Evolutionary conservation across 2,888 invertebrate genomes (phyloP).

Genomic region (Scrobipalpa atriplicella): DNA sequence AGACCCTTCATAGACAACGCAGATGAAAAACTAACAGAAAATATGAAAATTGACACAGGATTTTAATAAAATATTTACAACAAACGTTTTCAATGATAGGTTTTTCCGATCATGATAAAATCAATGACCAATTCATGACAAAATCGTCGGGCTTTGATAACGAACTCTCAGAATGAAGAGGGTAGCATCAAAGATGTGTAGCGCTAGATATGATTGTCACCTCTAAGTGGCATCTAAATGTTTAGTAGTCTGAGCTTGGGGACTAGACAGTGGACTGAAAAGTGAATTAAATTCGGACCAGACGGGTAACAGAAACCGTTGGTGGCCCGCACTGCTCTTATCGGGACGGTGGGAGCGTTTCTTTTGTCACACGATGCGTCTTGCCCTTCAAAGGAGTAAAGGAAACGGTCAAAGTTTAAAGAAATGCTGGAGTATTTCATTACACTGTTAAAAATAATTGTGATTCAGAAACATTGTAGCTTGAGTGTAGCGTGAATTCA

Average conservation of each 20-base stretch:
- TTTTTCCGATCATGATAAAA: no score
- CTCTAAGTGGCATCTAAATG: not conserved
- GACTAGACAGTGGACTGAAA: constrained; percentile 11
- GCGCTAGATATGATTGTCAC: not conserved
- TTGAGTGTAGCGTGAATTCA: no score
- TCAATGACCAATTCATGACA: no score
- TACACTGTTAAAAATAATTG: no score
- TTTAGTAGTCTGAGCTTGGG: not conserved
- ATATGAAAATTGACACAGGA: not conserved
- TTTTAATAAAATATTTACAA: no score
- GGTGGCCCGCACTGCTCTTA: constrained; percentile 8
- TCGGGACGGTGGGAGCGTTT: not conserved
- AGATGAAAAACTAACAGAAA: not conserved
- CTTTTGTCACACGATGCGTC: not conserved
- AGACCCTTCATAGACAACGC: not conserved
- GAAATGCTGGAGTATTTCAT: no score
- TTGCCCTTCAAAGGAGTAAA: not conserved
- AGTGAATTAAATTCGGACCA: constrained; percentile 16
- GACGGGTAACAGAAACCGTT: not conserved
- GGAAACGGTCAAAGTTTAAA: no score
- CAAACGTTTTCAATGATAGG: no score
- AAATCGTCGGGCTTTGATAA: no score
- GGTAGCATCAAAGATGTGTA: no score
- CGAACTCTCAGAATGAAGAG: no score
- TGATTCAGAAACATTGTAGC: no score